Evolutionary conservation across 2,797 vertebrate genomes (phyloP), one percentile per base, ranked within the genome.

Genomic region (Moxostoma hubbsi): DNA sequence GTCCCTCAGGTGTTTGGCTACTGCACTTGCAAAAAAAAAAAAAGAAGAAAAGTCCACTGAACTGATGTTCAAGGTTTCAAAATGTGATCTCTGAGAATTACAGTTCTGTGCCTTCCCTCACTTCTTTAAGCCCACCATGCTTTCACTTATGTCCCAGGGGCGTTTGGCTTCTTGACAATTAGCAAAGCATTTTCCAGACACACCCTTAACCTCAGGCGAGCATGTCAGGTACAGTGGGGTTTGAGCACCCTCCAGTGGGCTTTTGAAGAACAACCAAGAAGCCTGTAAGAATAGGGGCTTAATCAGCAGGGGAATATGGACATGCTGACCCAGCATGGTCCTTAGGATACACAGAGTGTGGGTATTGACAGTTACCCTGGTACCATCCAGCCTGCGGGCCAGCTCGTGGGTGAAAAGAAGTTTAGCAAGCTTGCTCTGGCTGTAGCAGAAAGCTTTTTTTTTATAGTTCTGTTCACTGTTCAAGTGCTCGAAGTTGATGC

Each of bases 401-500:
- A 98, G 90, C 87, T 97, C 96, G 78, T 90, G 90, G 43, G 93
- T 92, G 81, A 97, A 97, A 5, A 97, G 81, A 80, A 98, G 93
- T 86, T 98, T 98, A 15, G 96, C 96, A 75, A 97, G 92, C 81
- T 97, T 97, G 87, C 97, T 98, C 18, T 94, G 94, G 47, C 93
- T 92, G 49, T 97, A 98, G 50, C 93, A 94, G 36, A 94, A 96
- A 69, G 94, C 95, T 86, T 93, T 96, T 86, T 93, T 96, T 86
- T 94, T 92, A 18, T 97, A 97, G 85, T 77, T 91, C 73, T 91
- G 89, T 82, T 96, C 95, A 64, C 96, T 96, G 91, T 95, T 96
- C 80, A 98, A 86, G 87, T 98, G 96, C 66, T 98, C 96, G 49
- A 97, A 97, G 83, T 97, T 94, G 84, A 98, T 96, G 82, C 95